Evolutionary conservation across 1,140 invertebrate species (phyloP), one percentile per base, ranked within the genome.

Genomic region (Saccostrea glomerata): DNA sequence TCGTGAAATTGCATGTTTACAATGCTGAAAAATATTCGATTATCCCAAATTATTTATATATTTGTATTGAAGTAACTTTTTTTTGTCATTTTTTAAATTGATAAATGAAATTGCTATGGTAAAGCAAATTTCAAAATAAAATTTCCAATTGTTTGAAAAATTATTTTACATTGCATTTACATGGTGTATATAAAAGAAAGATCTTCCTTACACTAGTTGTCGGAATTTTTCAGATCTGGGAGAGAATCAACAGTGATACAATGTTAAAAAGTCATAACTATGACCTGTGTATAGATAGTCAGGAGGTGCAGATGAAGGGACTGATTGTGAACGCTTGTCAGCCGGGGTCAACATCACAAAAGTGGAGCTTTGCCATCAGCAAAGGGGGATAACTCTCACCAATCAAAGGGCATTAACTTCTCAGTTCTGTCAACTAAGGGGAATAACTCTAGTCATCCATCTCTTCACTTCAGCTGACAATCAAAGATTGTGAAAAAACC

Each of bases 261-360:
- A 95, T 97, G 60, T 96, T 98, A 85, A 96, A 97, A 54, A 97
- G 97, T 93, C 96, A 96, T 9, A 96, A 96, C 87, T 96, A 97
- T 20, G 97, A 97, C 55, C 96, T 98, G 7, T 98, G 98, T 94
- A 95, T 98, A 55, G 98, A 98, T 95, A 97, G 97, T 63, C 94
- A 95, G 88, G 95, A 96, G 91, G 96, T 96, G 87, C 96, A 96
- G 85, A 95, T 95, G 23, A 96, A 96, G 87, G 97, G 97, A 2
- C 95, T 98, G 13, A 96, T 96, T 70, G 97, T 96, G 0, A 96
- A 97, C 93, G 96, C 96, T 90, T 98, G 97, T 94, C 97, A 97
- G 91, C 96, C 96, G 12, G 96, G 95, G 25, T 95, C 96, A 25
- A 94, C 96, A 55, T 96, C 96, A 87, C 97, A 98, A 93, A 96